These are phyloP conservation scores for Cossypha heuglini DNA, from an alignment of 2,797 vertebrate genomes.

Conservation along the genomic window DNA sequence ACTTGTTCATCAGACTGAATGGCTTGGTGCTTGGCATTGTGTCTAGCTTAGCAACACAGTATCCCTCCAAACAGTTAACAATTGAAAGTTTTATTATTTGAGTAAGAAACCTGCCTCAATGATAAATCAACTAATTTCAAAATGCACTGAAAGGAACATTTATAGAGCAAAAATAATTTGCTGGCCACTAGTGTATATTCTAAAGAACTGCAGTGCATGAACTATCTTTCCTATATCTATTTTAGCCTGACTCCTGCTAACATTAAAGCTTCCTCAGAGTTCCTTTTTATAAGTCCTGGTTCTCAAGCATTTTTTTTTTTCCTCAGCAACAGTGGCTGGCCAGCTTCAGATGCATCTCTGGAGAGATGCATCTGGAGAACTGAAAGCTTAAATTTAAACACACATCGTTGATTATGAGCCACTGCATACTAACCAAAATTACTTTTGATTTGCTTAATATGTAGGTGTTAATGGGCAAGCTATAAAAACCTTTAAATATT, in stretches of 20 bases:
- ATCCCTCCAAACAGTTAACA: not conserved
- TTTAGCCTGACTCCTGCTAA: not conserved
- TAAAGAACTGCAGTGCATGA: not conserved
- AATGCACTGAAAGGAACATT: not conserved
- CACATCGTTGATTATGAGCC: not conserved
- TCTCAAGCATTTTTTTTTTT: not conserved
- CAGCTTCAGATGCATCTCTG: not conserved
- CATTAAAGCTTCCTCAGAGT: not conserved
- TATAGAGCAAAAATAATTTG: not conserved
- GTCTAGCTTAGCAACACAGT: not conserved
- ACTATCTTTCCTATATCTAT: not conserved
- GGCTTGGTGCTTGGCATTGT: not conserved
- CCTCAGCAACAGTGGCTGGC: not conserved
- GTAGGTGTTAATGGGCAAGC: not conserved
- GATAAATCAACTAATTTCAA: not conserved
- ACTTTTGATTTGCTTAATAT: not conserved
- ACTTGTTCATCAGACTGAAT: slow-evolving; percentile 32
- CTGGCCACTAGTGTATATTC: not conserved
- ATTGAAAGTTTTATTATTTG: not conserved
- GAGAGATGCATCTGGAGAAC: not conserved
- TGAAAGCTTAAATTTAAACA: not conserved
- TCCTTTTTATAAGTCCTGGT: not conserved
- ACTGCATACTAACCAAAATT: not conserved
- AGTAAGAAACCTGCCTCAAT: not conserved
- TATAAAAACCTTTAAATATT: not conserved